A percentile compares a stretch with the other conserved stretches of the same genome.
phyloP scores from a whole-genome alignment of 2,113 vertebrate genomes.

The Jaculus jaculus region DNA sequence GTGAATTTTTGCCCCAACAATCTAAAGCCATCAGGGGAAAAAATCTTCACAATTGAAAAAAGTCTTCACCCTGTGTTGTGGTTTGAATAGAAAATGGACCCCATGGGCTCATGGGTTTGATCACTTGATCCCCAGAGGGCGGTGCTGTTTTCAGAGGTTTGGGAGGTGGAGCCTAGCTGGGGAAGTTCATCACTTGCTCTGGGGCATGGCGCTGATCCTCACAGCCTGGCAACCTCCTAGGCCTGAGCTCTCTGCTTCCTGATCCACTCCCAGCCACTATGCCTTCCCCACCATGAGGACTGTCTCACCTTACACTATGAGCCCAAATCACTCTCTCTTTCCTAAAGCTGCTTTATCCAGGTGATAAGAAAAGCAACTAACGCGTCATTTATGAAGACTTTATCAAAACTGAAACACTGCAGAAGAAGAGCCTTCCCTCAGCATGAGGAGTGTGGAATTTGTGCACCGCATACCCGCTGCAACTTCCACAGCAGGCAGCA shows the following conservation, averaged over 20 bases:
- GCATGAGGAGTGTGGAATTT: neutral
- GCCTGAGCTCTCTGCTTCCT: neutral
- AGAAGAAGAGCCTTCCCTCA: neutral
- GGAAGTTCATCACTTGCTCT: no score
- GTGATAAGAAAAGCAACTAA: neutral
- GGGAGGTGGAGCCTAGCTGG: no score
- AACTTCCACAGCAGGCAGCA: neutral
- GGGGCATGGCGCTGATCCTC: neutral
- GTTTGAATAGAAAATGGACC: no score
- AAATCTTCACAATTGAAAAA: neutral
- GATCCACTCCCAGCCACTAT: neutral
- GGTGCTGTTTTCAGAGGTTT: no score
- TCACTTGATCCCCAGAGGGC: neutral
- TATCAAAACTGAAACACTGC: neutral
- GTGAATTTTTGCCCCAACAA: neutral
- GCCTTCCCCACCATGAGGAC: neutral
- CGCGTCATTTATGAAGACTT: neutral
- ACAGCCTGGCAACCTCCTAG: no score
- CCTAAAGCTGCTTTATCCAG: neutral
- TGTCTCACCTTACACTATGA: neutral
- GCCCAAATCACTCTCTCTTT: neutral
- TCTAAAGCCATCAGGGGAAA: constrained; percentile 10
- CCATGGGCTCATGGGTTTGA: no score
- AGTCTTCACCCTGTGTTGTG: neutral
- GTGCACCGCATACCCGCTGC: neutral